Base-by-base conservation (phyloP, 2,113 vertebrate genomes). In the Bostrychus sinensis region DNA sequence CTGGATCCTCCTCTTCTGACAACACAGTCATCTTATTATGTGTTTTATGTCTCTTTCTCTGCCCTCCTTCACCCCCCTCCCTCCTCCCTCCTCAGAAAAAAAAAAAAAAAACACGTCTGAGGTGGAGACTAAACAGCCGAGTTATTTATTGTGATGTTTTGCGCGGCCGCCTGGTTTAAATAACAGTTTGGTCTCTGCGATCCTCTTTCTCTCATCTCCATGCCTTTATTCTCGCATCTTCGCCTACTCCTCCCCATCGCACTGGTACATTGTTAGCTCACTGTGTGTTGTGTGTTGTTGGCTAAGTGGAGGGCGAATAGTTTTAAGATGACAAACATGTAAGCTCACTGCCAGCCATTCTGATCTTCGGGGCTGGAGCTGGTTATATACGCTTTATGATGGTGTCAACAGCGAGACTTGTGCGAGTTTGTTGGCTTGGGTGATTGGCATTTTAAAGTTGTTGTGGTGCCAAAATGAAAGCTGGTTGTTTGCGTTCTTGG, bases 291-390 rank as follows among this genome's bases (percentile, higher is more conserved):
- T 94, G 91, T 94, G 94, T 95, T 96, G 86, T 93, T 92, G 90
- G 89, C 92, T 94, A 94, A 91, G 89, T 83, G 75, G 81, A 86
- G 91, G 91, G 92, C 92, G 84, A 95, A 96, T 96, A 95, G 89
- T 96, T 96, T 94, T 88, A 91, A 93, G 93, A 95, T 97, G 95
- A 97, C 92, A 96, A 95, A 94, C 89, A 94, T 92, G 90, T 92
- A 90, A 88, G 87, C 85, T 88, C 72, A 80, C 91, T 94, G 94
- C 94, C 95, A 96, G 94, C 91, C 84, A 87, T 92, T 94, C 91
- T 96, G 93, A 94, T 93, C 86, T 86, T 91, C 93, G 25, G 82
- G 80, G 76, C 84, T 94, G 93, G 84, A 85, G 81, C 65, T 82
- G 22, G 82, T 86, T 85, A 86, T 64, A 63, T 64, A 66, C n/a